A percentile compares a stretch with the other conserved stretches of the same genome.
These are phyloP conservation scores for Lemur catta DNA, from an alignment of 2,797 vertebrate species.

Conservation along the genomic window DNA sequence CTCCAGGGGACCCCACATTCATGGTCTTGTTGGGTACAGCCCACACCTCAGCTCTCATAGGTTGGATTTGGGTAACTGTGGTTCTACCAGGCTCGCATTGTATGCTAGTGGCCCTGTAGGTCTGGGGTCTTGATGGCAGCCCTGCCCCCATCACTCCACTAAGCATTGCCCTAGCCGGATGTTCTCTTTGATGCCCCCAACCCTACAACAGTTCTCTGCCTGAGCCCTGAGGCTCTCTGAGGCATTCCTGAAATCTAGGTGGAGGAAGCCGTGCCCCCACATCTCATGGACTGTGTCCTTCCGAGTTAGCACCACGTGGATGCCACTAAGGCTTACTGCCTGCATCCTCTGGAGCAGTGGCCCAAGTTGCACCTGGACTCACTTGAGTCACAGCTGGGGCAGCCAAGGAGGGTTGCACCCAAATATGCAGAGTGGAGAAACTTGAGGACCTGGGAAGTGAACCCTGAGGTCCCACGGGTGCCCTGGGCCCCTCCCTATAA, in stretches of 20 bases:
- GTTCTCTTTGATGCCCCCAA: not conserved
- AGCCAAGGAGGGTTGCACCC: not conserved
- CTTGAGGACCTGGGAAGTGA: not conserved
- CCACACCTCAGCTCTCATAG: not conserved
- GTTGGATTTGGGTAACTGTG: not conserved
- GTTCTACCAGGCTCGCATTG: not conserved
- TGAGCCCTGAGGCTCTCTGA: not conserved
- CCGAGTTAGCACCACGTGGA: not conserved
- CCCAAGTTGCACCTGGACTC: not conserved
- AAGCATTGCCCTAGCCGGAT: not conserved
- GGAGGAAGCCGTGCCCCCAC: not conserved
- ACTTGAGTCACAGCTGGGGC: not conserved
- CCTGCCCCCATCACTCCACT: not conserved
- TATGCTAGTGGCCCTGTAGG: not conserved
- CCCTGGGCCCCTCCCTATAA: not conserved
- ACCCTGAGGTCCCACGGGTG: not conserved
- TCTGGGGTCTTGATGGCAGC: not conserved
- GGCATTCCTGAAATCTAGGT: not conserved
- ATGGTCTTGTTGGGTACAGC: not conserved
- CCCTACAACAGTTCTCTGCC: not conserved
- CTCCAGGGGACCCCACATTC: not conserved
- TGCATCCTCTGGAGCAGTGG: not conserved
- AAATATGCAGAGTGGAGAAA: not conserved
- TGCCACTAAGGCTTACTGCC: not conserved
- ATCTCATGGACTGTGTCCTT: not conserved